These are phyloP conservation scores for Acleris sparsana DNA, from an alignment of 2,888 invertebrate genomes.

Conservation along the genomic window DNA sequence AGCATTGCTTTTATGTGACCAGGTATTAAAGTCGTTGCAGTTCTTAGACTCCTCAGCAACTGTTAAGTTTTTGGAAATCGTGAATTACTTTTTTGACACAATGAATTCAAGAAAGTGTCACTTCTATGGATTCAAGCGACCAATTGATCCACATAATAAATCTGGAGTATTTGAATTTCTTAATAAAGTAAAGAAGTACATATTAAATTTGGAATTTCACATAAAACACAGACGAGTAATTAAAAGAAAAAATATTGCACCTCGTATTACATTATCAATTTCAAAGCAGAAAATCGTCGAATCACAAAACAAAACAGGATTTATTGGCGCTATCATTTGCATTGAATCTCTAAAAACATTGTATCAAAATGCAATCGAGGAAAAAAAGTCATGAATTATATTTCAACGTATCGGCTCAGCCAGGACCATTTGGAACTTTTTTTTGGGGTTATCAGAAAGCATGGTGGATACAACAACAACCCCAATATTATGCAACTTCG, in stretches of 20 bases:
- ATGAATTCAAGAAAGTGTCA: constrained; percentile 1
- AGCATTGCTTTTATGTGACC: constrained; percentile 34
- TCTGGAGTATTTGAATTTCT: not conserved
- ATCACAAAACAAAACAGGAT: constrained; percentile 28
- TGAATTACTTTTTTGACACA: constrained; percentile 36
- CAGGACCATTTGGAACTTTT: too few species aligned
- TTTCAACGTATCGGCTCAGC: too few species aligned
- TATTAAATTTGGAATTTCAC: not conserved
- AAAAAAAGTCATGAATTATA: too few species aligned
- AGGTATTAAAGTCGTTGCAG: not conserved
- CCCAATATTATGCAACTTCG: too few species aligned
- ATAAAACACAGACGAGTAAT: not conserved
- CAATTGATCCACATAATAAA: not conserved
- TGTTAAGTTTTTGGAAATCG: constrained; percentile 25
- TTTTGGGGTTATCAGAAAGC: too few species aligned
- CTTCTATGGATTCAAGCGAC: not conserved
- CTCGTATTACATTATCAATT: constrained; percentile 9
- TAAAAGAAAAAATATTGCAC: not conserved
- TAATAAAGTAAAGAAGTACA: not conserved
- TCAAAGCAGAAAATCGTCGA: constrained; percentile 16
- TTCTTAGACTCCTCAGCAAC: constrained; percentile 33
- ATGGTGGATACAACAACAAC: too few species aligned
- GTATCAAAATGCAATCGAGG: too few species aligned
- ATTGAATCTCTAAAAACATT: not conserved
- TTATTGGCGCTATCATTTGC: constrained; percentile 36